Percentiles rank a stretch among this genome's conserved stretches.
Conservation (phyloP, 2,113 vertebrate species). For the Clupea harengus region DNA sequence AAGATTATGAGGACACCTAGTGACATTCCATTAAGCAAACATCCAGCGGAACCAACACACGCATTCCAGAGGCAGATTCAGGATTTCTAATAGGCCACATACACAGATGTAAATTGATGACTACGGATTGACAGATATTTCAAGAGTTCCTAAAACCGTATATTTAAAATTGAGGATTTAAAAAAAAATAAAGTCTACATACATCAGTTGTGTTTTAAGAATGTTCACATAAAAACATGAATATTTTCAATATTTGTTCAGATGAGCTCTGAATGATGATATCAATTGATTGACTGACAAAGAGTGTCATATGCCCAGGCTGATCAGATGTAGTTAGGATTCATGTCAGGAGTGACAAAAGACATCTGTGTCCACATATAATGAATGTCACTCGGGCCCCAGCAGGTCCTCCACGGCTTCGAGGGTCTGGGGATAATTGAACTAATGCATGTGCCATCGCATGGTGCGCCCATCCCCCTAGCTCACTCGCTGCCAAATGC, state of each 20-base stretch:
- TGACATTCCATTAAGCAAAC: conserved; percentile 19
- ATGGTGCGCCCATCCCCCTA: conserved; percentile 59
- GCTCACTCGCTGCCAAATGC: conserved; percentile 68
- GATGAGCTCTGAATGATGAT: neutral
- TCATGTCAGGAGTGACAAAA: conserved; percentile 54
- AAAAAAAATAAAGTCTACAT: too few relatives aligned
- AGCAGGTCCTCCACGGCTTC: conserved; percentile 62
- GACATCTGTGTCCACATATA: conserved; percentile 60
- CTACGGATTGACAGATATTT: neutral
- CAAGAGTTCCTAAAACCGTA: neutral
- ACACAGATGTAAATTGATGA: neutral
- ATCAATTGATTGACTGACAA: conserved; percentile 17
- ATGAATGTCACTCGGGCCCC: conserved; percentile 66
- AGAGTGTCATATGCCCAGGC: conserved; percentile 9
- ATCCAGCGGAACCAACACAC: neutral
- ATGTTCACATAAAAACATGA: neutral
- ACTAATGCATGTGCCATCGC: conserved; percentile 71
- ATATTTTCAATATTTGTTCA: neutral
- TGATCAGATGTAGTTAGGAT: conserved; percentile 24
- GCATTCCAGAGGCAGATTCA: neutral
- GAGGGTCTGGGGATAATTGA: conserved; percentile 69
- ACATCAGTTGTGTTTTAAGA: neutral
- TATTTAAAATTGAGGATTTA: too few relatives aligned
- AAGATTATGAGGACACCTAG: conserved; percentile 20
- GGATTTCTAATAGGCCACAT: neutral